Evolutionary conservation across 2,797 vertebrate species (phyloP).

Genomic region (Allobates femoralis): DNA sequence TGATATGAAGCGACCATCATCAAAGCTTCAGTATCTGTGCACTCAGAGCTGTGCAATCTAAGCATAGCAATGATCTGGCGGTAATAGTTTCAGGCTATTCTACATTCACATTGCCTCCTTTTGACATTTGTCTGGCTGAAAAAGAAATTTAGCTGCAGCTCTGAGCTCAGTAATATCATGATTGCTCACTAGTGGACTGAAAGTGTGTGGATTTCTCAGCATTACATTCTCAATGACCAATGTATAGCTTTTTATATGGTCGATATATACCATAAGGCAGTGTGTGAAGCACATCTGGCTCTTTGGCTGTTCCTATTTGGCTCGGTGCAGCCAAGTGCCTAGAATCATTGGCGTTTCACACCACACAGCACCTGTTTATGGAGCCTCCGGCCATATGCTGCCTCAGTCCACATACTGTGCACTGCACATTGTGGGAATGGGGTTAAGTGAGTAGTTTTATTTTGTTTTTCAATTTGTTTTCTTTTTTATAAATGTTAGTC

Average conservation of each 20-base stretch:
- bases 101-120: neutral
- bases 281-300: no score
- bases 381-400: no score
- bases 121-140: neutral
- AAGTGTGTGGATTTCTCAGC: neutral
- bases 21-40: slow-evolving; percentile 33
- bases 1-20: slow-evolving; percentile 27
- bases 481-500: no score
- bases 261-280: neutral
- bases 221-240: neutral
- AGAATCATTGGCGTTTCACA: no score
- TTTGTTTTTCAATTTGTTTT: no score
- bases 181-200: neutral
- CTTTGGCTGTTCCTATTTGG: no score
- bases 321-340: no score
- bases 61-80: slow-evolving; percentile 46
- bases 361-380: no score
- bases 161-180: neutral
- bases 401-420: no score
- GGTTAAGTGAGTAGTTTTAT: no score
- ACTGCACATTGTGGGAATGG: no score
- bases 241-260: neutral
- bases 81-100: neutral
- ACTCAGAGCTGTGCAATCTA: slow-evolving; percentile 28
- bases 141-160: neutral